Evolutionary conservation across 2,113 vertebrate species (phyloP).

Genomic region (Mustela nigripes): DNA sequence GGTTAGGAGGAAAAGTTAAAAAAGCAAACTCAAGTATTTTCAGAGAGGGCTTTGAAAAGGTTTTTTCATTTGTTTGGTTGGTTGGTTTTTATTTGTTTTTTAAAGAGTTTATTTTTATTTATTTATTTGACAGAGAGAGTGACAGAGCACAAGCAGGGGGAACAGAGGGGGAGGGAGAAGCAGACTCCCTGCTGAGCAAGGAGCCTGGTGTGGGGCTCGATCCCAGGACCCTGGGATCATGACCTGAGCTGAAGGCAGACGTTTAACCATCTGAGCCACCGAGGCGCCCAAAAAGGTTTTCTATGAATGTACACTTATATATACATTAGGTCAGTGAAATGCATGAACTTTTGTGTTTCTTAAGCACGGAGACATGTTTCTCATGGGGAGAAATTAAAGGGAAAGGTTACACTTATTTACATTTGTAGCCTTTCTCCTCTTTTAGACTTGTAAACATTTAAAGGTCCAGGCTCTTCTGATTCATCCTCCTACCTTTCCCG

Average conservation of each 20-base stretch:
- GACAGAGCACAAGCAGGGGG: no score
- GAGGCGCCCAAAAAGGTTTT: not conserved
- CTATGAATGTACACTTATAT: not conserved
- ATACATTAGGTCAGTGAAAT: not conserved
- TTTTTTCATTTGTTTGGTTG: not conserved
- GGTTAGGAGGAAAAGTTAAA: not conserved
- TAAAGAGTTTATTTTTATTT: no score
- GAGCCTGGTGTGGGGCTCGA: no score
- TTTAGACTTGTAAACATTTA: conserved; percentile 8
- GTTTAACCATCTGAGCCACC: no score
- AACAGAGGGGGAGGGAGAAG: no score
- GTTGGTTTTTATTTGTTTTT: no score
- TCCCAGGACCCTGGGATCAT: no score
- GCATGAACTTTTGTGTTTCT: not conserved
- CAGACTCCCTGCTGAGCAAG: no score
- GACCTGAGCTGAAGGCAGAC: no score
- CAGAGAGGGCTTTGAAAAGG: not conserved
- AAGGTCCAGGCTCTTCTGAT: not conserved
- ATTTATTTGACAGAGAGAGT: no score
- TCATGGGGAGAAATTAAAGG: not conserved
- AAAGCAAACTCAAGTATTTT: not conserved
- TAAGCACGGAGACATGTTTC: not conserved
- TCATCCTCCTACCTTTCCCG: not conserved
- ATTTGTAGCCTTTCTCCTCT: not conserved
- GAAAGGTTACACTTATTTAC: not conserved